Evolutionary conservation across 2,888 invertebrate species (phyloP).

Genomic region (Linyphia triangularis): DNA sequence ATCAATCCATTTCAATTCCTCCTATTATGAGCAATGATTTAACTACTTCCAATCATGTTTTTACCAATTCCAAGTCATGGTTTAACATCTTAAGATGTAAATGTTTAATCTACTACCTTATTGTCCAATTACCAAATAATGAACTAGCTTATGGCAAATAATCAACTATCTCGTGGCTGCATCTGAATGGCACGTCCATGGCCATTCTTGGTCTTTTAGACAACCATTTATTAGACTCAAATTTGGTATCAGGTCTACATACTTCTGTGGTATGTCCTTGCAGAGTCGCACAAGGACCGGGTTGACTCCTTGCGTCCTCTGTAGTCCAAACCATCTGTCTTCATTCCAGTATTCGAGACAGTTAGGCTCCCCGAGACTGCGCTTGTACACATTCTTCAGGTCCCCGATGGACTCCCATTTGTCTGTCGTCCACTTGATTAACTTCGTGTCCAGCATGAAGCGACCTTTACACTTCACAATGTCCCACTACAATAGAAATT

Average conservation of each 20-base stretch:
- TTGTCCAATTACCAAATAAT: no score
- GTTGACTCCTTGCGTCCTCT: constrained; percentile 81
- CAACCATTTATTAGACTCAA: no score
- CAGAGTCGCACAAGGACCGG: constrained; percentile 80
- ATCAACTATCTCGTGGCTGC: not conserved
- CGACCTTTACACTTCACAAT: constrained; percentile 77
- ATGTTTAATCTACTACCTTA: no score
- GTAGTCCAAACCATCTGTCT: constrained; percentile 81
- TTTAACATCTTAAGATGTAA: no score
- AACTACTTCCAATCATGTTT: no score
- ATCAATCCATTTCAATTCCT: no score
- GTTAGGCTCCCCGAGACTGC: constrained; percentile 77
- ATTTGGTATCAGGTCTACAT: no score
- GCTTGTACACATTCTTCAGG: constrained; percentile 79
- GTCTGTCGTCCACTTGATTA: constrained; percentile 77
- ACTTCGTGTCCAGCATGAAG: constrained; percentile 75
- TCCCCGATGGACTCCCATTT: constrained; percentile 80
- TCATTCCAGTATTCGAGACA: constrained; percentile 79
- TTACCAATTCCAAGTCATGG: no score
- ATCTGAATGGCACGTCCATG: not conserved
- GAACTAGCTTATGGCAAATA: no score
- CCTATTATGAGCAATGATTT: no score
- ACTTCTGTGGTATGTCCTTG: constrained; percentile 81
- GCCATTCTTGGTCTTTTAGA: no score
- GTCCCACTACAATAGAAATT: constrained; percentile 77